A percentile compares a stretch with the other conserved stretches of the same genome.
These are phyloP conservation scores for Cheilosia impressa DNA, from an alignment of 2,888 invertebrate species.

Conservation along the genomic window DNA sequence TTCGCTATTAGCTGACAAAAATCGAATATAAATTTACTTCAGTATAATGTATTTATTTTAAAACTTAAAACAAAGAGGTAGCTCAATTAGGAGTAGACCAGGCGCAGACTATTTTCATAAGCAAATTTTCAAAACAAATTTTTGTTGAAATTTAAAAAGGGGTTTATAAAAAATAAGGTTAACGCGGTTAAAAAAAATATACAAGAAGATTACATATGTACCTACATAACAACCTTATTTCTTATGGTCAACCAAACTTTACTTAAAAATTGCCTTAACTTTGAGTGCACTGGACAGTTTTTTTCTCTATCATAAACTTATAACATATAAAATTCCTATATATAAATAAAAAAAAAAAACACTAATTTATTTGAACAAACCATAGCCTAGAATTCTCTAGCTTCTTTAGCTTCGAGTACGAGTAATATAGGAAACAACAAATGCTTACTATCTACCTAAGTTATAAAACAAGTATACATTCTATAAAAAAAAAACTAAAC, in stretches of 20 bases:
- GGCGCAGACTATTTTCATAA: slow-evolving; percentile 8
- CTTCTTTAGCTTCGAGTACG: slow-evolving; percentile 73
- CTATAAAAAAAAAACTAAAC: slow-evolving; percentile 44
- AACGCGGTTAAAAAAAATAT: too few relatives aligned
- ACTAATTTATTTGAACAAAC: slow-evolving; percentile 68
- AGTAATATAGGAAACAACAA: slow-evolving; percentile 71
- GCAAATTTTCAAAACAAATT: not conserved
- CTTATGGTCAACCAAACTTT: not conserved
- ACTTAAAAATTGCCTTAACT: slow-evolving; percentile 36
- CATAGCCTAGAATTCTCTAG: slow-evolving; percentile 74
- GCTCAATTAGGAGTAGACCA: slow-evolving; percentile 28
- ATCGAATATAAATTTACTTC: slow-evolving; percentile 4
- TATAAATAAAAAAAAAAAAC: slow-evolving; percentile 49
- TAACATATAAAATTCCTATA: slow-evolving; percentile 27
- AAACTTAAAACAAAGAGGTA: slow-evolving; percentile 19
- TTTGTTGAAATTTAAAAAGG: not conserved
- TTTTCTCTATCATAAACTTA: slow-evolving; percentile 24
- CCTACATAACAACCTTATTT: not conserved
- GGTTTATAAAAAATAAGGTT: not conserved
- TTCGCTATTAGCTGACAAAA: slow-evolving; percentile 33
- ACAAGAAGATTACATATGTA: too few relatives aligned
- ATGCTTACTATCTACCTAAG: slow-evolving; percentile 52
- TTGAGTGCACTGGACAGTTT: slow-evolving; percentile 62
- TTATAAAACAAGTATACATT: slow-evolving; percentile 49
- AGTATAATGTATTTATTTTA: slow-evolving; percentile 2